Evolutionary conservation across 2,113 vertebrate genomes (phyloP), one percentile per base, ranked within the genome.

Genomic region (Apteryx owenii): DNA sequence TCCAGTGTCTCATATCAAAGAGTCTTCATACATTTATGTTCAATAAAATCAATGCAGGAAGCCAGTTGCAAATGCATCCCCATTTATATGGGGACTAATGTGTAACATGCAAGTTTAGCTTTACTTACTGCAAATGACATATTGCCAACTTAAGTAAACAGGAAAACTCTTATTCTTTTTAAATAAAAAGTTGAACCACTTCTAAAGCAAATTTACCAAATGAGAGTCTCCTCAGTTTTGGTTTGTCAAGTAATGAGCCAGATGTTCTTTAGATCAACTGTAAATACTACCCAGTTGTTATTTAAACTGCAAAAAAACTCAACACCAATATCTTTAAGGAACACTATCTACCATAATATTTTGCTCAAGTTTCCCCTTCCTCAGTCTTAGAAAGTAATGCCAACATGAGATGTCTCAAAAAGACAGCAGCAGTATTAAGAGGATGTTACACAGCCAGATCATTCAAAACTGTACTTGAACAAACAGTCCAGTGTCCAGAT

Each of bases 71-170:
- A 54, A 88, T 51, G n/a, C 12, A 58, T 5, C 50, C 31, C 23
- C 38, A 29, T 72, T 33, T 36, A 9, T 10, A 83, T 1, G 7
- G 28, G 33, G 38, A 68, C 12, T 21, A 60, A 13, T 3, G 9
- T 54, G 10, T 21, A 19, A 90, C 14, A 71, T 6, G 18, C 31
- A 56, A 71, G 5, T 38, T 80, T n/a, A 73, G 26, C 10, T 89
- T 79, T 62, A 42, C 12, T 70, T 60, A 69, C 31, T 84, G 31
- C 38, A 58, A 86, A 29, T 19, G 38, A 56, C 19, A 62, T 33
- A 54, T 7, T 38, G 25, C 9, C 14, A 75, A 10, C 0, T 0
- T 29, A 48, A 42, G 19, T 53, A 38, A 72, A 65, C 6, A 38
- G 31, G 48, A 90, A 77, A 86, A 26, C 2, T n/a, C 42, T 5